Percentiles rank a stretch among this genome's conserved stretches.
Evolutionary conservation across 2,888 invertebrate species (phyloP).

Genomic region (Anthophora plumipes): DNA sequence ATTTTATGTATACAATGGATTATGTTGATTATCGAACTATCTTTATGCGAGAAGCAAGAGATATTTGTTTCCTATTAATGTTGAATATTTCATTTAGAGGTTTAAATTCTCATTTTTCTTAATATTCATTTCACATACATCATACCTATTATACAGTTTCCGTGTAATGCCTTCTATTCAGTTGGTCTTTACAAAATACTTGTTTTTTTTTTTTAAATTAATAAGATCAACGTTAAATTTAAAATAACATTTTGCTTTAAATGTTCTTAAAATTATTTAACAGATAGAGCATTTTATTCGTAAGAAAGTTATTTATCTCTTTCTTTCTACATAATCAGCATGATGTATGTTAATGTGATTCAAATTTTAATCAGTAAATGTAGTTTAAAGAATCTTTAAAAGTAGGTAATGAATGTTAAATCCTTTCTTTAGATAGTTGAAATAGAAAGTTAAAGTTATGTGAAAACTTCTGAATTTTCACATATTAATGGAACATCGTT

Average conservation of each 20-base stretch:
- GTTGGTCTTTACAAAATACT: neutral
- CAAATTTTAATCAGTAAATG: conserved; percentile 3
- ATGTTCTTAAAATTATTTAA: neutral
- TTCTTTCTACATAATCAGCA: neutral
- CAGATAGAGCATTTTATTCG: neutral
- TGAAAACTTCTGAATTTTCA: neutral
- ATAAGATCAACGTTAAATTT: too few species aligned
- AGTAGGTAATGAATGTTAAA: conserved; percentile 5
- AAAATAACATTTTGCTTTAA: too few species aligned
- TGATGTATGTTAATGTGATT: neutral
- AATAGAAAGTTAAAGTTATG: conserved; percentile 17
- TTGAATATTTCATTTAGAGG: conserved; percentile 4
- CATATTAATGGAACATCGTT: neutral
- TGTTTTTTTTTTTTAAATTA: too few species aligned
- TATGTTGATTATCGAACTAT: conserved; percentile 3
- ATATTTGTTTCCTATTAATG: neutral
- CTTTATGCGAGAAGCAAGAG: conserved; percentile 12
- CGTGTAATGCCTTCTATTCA: neutral
- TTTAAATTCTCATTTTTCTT: neutral
- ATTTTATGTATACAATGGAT: neutral
- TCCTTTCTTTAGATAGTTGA: neutral
- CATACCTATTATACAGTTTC: neutral
- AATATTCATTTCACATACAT: neutral
- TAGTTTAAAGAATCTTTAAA: conserved; percentile 4
- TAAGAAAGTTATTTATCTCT: neutral